Conservation (phyloP, 2,888 invertebrate species). For the Laothoe populi region DNA sequence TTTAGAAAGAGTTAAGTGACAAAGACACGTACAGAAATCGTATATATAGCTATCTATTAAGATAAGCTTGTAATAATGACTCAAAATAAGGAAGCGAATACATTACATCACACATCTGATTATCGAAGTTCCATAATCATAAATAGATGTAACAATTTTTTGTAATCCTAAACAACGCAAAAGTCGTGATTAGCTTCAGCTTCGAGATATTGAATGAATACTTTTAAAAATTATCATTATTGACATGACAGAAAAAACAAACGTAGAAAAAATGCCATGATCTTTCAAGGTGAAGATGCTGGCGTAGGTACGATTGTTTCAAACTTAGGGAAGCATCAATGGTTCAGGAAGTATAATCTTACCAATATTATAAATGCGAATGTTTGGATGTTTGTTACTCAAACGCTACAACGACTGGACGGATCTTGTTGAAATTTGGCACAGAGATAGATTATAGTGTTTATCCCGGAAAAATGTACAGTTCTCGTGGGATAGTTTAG, state of each 20-base stretch:
- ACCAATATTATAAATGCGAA: constrained; percentile 48
- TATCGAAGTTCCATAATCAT: constrained; percentile 62
- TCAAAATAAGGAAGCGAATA: constrained; percentile 58
- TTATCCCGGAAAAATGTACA: no score
- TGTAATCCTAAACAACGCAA: constrained; percentile 56
- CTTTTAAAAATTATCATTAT: constrained; percentile 76
- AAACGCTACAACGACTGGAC: no score
- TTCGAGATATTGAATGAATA: constrained; percentile 76
- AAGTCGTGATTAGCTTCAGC: constrained; percentile 73
- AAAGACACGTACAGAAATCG: no score
- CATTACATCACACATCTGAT: constrained; percentile 66
- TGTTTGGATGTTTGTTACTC: no score
- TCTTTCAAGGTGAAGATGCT: constrained; percentile 78
- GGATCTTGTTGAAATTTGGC: no score
- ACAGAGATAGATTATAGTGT: no score
- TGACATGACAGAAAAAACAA: constrained; percentile 69
- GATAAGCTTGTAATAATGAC: neutral
- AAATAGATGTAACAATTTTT: constrained; percentile 58
- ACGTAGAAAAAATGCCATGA: constrained; percentile 69
- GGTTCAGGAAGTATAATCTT: constrained; percentile 69
- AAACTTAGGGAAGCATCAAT: constrained; percentile 73
- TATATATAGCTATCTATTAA: neutral
- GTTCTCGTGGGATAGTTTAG: no score
- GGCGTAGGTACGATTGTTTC: constrained; percentile 70
- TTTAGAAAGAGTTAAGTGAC: no score